Evolutionary conservation across 1,140 invertebrate species (phyloP).

Genomic region (Aphis craccivora): DNA sequence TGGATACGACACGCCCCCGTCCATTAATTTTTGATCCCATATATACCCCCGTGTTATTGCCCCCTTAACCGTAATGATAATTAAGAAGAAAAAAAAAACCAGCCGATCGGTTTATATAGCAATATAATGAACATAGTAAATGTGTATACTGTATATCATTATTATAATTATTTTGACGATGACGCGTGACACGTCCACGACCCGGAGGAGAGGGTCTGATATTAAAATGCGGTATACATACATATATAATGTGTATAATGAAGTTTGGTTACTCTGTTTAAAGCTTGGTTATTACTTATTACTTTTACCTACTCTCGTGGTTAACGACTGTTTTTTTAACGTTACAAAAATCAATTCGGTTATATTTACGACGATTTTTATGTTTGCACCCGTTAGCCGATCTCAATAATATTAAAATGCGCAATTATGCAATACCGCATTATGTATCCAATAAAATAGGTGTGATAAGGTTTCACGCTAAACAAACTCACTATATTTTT

Average conservation of each 20-base stretch:
- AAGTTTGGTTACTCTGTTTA: not conserved
- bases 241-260: not conserved
- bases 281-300: not conserved
- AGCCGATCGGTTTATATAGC: not conserved
- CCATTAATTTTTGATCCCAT: constrained; percentile 15
- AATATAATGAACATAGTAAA: not conserved
- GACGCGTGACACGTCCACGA: not conserved
- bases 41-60: not conserved
- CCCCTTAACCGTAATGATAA: not conserved
- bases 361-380: not conserved
- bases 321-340: not conserved
- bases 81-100: not conserved
- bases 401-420: not conserved
- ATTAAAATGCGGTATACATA: not conserved
- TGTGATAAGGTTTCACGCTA: not conserved
- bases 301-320: not conserved
- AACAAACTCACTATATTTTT: not conserved
- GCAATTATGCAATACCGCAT: not conserved
- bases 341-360: not conserved
- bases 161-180: not conserved
- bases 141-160: not conserved
- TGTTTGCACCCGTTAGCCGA: not conserved
- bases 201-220: not conserved
- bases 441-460: not conserved
- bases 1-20: not conserved